A percentile compares a stretch with the other conserved stretches of the same genome.
phyloP scores from a whole-genome alignment of 2,888 invertebrate species.

The Molorchus minor region DNA sequence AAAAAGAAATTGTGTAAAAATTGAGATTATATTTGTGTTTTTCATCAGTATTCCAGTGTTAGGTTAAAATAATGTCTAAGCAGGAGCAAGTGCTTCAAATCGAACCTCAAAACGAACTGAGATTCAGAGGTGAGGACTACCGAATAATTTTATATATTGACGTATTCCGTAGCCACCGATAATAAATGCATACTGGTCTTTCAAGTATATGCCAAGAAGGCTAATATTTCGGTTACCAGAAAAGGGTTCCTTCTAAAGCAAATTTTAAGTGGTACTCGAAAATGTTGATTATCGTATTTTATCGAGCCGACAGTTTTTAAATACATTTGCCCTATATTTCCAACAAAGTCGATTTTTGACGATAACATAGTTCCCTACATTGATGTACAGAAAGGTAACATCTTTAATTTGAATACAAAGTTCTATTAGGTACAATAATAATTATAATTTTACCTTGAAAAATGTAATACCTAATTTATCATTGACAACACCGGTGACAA shows the following conservation, averaged over 20 bases:
- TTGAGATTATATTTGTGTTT: conserved; percentile 49
- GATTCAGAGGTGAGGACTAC: conserved; percentile 82
- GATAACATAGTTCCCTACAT: conserved; percentile 14
- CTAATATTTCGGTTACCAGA: conserved; percentile 43
- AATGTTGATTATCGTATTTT: background rate
- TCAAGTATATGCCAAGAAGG: conserved; percentile 39
- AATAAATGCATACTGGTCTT: conserved; percentile 42
- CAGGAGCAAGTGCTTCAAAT: conserved; percentile 84
- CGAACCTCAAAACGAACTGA: conserved; percentile 88
- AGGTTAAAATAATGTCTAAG: conserved; percentile 68
- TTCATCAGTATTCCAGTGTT: conserved; percentile 49
- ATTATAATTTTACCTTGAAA: conserved; percentile 16
- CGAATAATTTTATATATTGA: conserved; percentile 40
- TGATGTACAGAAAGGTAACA: conserved; percentile 5
- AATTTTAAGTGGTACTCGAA: background rate
- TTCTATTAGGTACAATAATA: conserved; percentile 12
- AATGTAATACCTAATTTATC: background rate
- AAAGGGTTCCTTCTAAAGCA: conserved; percentile 28
- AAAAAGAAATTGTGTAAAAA: conserved; percentile 44
- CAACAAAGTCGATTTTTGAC: conserved; percentile 23
- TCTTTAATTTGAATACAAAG: conserved; percentile 18
- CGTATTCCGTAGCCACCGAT: conserved; percentile 40
- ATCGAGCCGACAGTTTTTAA: background rate
- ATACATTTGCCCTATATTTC: conserved; percentile 17
- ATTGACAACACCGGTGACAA: background rate